Evolutionary conservation across 2,113 vertebrate species (phyloP).

Genomic region (Colinus virginianus): DNA sequence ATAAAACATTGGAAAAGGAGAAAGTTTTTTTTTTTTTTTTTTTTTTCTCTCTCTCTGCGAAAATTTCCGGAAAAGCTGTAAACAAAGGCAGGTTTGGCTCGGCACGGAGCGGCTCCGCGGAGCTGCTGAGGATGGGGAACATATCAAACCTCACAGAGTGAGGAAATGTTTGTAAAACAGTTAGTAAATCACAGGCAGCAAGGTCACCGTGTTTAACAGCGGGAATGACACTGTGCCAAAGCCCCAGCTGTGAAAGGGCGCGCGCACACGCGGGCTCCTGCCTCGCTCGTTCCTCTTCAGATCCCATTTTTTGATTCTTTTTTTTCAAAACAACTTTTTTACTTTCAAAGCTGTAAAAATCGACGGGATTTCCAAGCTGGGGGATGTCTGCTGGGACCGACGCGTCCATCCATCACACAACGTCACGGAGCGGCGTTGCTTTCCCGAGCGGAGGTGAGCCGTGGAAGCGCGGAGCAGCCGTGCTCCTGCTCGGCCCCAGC

Average conservation of each 20-base stretch:
- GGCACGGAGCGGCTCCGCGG: slow-evolving; percentile 65
- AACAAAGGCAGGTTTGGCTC: slow-evolving; percentile 91
- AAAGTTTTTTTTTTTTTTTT: slow-evolving; percentile 71
- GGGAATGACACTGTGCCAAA: slow-evolving; percentile 82
- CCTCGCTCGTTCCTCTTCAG: not conserved
- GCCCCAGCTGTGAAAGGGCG: slow-evolving; percentile 90
- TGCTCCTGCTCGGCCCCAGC: not conserved
- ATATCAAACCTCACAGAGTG: slow-evolving; percentile 82
- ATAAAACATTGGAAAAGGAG: slow-evolving; percentile 83
- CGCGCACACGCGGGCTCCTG: slow-evolving; percentile 60
- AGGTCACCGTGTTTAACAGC: slow-evolving; percentile 84
- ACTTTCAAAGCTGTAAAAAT: not conserved
- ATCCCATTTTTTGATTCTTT: not conserved
- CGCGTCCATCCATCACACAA: accelerated
- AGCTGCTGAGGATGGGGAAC: slow-evolving; percentile 77
- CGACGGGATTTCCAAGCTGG: accelerated
- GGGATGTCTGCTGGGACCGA: not conserved
- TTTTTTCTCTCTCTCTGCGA: slow-evolving; percentile 73
- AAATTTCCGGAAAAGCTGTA: slow-evolving; percentile 91
- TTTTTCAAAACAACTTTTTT: not conserved
- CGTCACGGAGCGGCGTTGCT: not conserved
- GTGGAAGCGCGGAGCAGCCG: not conserved
- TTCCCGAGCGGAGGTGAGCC: not conserved
- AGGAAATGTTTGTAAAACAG: slow-evolving; percentile 89
- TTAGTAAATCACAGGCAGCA: slow-evolving; percentile 86